phyloP scores from a whole-genome alignment of 2,113 vertebrate species.

The Cairina moschata region DNA sequence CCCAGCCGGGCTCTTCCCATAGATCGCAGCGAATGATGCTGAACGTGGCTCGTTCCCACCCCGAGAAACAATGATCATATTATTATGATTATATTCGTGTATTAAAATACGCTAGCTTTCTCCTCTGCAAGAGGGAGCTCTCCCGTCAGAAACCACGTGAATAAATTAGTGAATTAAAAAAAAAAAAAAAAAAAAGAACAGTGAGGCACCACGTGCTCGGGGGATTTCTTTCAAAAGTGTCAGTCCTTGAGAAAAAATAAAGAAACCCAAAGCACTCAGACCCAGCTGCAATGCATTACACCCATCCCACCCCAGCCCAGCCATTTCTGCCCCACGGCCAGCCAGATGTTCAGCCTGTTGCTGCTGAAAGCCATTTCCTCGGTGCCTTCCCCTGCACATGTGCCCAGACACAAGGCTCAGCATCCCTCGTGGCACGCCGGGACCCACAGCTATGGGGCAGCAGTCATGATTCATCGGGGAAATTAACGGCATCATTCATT shows the following conservation, averaged over 20 bases:
- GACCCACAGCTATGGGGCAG: background rate
- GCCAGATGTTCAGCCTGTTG: constrained; percentile 38
- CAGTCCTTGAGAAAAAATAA: background rate
- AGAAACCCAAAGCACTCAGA: background rate
- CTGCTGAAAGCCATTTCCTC: background rate
- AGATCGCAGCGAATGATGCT: accelerated
- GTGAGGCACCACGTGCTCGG: accelerated
- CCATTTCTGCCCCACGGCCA: background rate
- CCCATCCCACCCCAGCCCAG: background rate
- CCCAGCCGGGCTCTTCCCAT: accelerated
- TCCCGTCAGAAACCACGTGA: background rate
- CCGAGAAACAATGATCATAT: background rate
- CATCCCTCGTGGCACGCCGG: background rate
- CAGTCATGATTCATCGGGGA: background rate
- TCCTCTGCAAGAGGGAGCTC: background rate
- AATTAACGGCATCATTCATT: background rate
- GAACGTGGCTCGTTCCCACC: background rate
- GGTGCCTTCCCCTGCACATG: background rate
- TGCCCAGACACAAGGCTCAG: background rate
- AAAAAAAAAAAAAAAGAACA: background rate
- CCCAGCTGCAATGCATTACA: constrained; percentile 16
- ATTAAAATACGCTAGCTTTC: background rate
- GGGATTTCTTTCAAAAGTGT: background rate
- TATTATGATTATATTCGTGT: background rate
- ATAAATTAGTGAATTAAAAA: background rate